Conservation (phyloP, 2,888 invertebrate genomes). For the Thymelicus lineola region DNA sequence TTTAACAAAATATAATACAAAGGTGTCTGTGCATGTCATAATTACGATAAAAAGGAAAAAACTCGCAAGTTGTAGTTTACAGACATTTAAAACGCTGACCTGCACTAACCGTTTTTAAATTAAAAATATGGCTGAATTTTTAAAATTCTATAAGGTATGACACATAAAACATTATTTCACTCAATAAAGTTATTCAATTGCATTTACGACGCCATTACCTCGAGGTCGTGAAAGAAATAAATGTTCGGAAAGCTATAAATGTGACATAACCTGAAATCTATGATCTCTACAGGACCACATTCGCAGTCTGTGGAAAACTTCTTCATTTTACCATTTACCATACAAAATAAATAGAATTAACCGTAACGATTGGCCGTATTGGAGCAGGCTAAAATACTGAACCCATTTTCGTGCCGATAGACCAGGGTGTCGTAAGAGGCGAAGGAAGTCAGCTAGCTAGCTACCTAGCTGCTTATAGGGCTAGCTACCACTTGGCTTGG, state of each 20-base stretch:
- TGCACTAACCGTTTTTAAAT: not conserved
- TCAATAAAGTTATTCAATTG: conserved; percentile 40
- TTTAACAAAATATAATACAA: no score
- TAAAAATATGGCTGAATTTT: conserved; percentile 3
- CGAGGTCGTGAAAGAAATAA: conserved; percentile 38
- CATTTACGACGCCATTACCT: conserved; percentile 38
- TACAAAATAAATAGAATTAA: not conserved
- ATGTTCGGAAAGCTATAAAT: conserved; percentile 39
- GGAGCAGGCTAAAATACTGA: no score
- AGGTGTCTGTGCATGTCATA: no score
- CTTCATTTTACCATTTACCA: not conserved
- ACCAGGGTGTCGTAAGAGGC: no score
- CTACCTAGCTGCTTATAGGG: no score
- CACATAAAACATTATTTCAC: conserved; percentile 37
- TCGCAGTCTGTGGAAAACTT: conserved; percentile 18
- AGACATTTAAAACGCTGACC: not conserved
- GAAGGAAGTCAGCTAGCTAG: no score
- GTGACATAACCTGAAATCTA: conserved; percentile 39
- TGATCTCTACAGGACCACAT: conserved; percentile 20
- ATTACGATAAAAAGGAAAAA: no score
- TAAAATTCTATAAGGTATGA: conserved; percentile 25
- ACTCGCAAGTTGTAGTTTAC: not conserved
- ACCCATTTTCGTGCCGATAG: no score
- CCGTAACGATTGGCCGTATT: no score
- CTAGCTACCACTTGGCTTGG: no score